These are phyloP conservation scores for Leptosomus discolor DNA, from an alignment of 2,113 vertebrate genomes.

Conservation along the genomic window DNA sequence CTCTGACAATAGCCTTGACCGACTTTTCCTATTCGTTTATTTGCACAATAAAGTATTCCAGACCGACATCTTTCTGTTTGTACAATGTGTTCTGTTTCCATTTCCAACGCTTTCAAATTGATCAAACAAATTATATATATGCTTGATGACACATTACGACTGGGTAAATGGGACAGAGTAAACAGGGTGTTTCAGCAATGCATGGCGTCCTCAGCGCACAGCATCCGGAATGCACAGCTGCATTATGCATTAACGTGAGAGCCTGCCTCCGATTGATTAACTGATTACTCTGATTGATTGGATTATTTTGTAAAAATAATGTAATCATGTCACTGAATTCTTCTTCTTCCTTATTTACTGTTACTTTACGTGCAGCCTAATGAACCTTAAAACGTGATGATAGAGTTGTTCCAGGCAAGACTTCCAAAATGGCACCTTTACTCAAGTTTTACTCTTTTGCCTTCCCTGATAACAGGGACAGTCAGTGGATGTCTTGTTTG, in stretches of 20 bases:
- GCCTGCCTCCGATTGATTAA: constrained; percentile 72
- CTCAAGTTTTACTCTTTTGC: constrained; percentile 1
- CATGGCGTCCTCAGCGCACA: constrained; percentile 65
- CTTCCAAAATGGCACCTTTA: constrained; percentile 9
- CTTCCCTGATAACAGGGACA: neutral
- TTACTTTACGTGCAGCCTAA: constrained; percentile 31
- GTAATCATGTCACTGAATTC: constrained; percentile 54
- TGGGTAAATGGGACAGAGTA: constrained; percentile 59
- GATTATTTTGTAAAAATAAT: constrained; percentile 75
- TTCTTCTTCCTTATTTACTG: constrained; percentile 55
- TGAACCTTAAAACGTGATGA: constrained; percentile 2
- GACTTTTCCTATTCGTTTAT: constrained; percentile 62
- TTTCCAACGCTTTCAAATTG: constrained; percentile 37
- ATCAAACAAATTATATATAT: constrained; percentile 61
- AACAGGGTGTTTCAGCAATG: constrained; percentile 68
- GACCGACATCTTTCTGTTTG: constrained; percentile 52
- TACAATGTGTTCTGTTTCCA: constrained; percentile 42
- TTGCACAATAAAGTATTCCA: constrained; percentile 26
- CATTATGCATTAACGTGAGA: constrained; percentile 62
- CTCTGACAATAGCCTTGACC: constrained; percentile 67
- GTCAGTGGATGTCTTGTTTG: constrained; percentile 60
- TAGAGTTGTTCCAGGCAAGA: constrained; percentile 23
- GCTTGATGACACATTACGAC: constrained; percentile 60
- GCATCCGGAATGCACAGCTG: constrained; percentile 54
- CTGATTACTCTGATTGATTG: constrained; percentile 78